Evolutionary conservation across 2,797 vertebrate genomes (phyloP).

Genomic region (Anolis apletophallus): DNA sequence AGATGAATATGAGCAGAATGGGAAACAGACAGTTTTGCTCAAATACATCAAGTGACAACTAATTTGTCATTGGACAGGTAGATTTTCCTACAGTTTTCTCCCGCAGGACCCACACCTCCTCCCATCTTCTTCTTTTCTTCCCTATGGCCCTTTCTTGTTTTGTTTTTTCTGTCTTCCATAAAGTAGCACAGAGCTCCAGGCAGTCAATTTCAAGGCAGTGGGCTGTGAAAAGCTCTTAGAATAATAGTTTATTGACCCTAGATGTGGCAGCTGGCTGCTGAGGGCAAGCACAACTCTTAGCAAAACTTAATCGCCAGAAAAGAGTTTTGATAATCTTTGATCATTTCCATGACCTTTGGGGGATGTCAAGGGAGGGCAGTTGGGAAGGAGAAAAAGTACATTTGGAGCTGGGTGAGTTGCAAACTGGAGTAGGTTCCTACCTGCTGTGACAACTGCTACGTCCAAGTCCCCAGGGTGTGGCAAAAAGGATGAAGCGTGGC

Average conservation of each 20-base stretch:
- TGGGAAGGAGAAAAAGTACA: background rate
- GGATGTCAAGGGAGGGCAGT: background rate
- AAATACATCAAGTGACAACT: background rate
- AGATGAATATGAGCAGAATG: background rate
- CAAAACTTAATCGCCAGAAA: slow-evolving; percentile 52
- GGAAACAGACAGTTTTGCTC: background rate
- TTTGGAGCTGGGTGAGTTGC: background rate
- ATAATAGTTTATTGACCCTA: slow-evolving; percentile 80
- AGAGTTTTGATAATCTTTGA: slow-evolving; percentile 64
- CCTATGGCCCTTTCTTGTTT: slow-evolving; percentile 10
- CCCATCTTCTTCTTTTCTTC: slow-evolving; percentile 15
- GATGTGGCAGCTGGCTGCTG: slow-evolving; percentile 69
- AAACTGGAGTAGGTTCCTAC: background rate
- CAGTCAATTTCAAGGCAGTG: slow-evolving; percentile 75
- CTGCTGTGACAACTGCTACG: too few relatives aligned
- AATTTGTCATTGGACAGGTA: background rate
- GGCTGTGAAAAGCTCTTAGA: slow-evolving; percentile 76
- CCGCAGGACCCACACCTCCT: background rate
- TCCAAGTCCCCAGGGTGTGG: background rate
- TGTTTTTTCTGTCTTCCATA: slow-evolving; percentile 48
- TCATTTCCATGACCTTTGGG: slow-evolving; percentile 69
- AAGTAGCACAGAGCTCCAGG: slow-evolving; percentile 70
- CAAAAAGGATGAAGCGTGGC: background rate
- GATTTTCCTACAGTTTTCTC: background rate
- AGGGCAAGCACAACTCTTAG: slow-evolving; percentile 56